Conservation (phyloP, 2,888 invertebrate species). For the Oscheius onirici region DNA sequence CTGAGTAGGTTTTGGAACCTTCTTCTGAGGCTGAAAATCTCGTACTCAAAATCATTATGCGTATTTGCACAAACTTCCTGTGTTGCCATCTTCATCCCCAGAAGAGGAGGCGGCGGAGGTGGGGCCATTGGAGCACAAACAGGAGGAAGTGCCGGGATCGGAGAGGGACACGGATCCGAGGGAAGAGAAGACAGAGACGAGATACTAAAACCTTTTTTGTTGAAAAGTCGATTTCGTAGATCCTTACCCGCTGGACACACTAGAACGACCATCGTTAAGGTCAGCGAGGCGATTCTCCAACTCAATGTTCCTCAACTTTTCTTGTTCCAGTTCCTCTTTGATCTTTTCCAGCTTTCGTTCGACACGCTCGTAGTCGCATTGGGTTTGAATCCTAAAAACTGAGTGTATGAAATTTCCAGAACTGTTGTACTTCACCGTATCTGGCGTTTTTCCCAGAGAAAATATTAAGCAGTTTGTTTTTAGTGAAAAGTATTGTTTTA, state of each 20-base stretch:
- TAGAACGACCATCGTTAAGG: constrained; percentile 55
- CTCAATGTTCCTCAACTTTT: constrained; percentile 57
- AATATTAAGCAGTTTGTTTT: too few relatives aligned
- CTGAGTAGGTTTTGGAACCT: constrained; percentile 90
- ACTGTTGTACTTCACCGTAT: too few relatives aligned
- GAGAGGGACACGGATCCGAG: constrained; percentile 53
- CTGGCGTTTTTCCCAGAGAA: too few relatives aligned
- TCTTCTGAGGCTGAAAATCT: constrained; percentile 71
- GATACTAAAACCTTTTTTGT: constrained; percentile 32
- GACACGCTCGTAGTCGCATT: constrained; percentile 63
- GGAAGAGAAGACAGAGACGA: constrained; percentile 60
- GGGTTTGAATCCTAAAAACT: constrained; percentile 57
- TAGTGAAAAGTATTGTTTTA: too few relatives aligned
- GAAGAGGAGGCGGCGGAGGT: constrained; percentile 54
- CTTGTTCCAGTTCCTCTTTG: constrained; percentile 56
- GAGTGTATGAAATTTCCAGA: neutral
- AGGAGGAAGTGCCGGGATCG: constrained; percentile 43
- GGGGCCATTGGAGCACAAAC: constrained; percentile 62
- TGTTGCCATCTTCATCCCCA: constrained; percentile 12
- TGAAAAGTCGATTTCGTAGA: neutral
- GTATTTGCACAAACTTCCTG: constrained; percentile 5
- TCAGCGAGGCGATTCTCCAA: constrained; percentile 66
- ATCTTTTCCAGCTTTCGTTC: constrained; percentile 60
- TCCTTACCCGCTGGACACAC: constrained; percentile 30
- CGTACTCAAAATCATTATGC: constrained; percentile 19